These are phyloP conservation scores for Siphonodentalium dalli DNA, from an alignment of 2,888 invertebrate genomes.

Conservation along the genomic window DNA sequence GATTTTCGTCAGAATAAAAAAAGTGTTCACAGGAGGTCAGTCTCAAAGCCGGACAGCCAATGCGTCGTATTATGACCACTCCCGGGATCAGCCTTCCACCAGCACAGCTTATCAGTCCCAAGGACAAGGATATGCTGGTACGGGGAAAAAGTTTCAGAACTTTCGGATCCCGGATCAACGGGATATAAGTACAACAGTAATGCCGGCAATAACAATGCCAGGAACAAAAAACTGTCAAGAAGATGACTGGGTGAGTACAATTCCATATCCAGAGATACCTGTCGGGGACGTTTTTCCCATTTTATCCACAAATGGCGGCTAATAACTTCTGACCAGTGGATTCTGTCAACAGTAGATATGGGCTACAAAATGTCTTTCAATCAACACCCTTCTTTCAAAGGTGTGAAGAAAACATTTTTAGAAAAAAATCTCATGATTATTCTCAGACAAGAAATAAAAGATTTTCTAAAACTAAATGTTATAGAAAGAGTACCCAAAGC, in stretches of 20 bases:
- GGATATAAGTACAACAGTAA: too few relatives aligned
- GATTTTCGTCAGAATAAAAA: too few relatives aligned
- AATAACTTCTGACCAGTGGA: constrained; percentile 22
- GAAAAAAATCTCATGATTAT: constrained; percentile 3
- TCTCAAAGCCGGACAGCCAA: too few relatives aligned
- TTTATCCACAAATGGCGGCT: constrained; percentile 6
- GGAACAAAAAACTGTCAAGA: constrained; percentile 18
- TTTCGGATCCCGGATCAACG: too few relatives aligned
- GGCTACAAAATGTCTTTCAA: constrained; percentile 15
- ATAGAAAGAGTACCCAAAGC: constrained; percentile 14
- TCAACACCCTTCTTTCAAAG: constrained; percentile 9
- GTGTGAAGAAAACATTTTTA: constrained; percentile 7
- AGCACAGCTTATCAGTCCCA: too few relatives aligned
- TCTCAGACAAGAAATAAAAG: constrained; percentile 20
- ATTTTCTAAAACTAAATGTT: constrained; percentile 15
- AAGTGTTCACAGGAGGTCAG: too few relatives aligned
- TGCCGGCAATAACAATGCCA: not conserved
- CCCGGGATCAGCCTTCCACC: too few relatives aligned
- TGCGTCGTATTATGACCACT: too few relatives aligned
- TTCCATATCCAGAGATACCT: constrained; percentile 22
- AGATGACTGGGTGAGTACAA: constrained; percentile 3
- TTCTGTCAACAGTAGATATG: constrained; percentile 8
- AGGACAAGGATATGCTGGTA: too few relatives aligned
- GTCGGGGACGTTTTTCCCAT: constrained; percentile 20
- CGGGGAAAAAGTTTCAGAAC: not conserved